Percentiles rank a stretch among this genome's conserved stretches.
Evolutionary conservation across 2,113 vertebrate species (phyloP).

Genomic region (Actenoides hombroni): DNA sequence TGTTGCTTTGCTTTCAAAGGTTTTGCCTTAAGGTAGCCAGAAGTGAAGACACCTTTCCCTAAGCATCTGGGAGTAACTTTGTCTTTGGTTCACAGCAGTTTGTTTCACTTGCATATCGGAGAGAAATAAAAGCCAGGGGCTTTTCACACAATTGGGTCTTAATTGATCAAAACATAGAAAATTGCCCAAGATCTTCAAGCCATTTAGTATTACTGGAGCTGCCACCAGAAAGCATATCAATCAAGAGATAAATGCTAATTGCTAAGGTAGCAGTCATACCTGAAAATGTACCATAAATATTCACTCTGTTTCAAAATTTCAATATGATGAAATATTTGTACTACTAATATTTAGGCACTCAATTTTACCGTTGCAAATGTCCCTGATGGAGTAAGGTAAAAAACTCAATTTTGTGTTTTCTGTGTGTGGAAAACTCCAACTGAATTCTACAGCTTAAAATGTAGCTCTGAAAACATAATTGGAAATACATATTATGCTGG

Average conservation of each 20-base stretch:
- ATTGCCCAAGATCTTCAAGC: not conserved
- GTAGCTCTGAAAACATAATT: not conserved
- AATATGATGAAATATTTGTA: not conserved
- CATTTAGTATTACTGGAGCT: not conserved
- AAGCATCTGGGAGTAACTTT: not conserved
- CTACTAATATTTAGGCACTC: not conserved
- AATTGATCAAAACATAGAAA: not conserved
- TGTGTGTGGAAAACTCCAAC: not conserved
- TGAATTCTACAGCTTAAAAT: not conserved
- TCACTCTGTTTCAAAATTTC: not conserved
- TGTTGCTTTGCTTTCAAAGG: not conserved
- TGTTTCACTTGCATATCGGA: not conserved
- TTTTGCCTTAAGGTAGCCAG: not conserved
- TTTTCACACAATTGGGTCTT: not conserved
- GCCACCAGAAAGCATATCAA: not conserved
- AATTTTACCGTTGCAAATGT: not conserved
- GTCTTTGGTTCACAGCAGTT: not conserved
- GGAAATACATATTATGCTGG: not conserved
- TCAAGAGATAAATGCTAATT: not conserved
- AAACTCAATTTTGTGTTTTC: not conserved
- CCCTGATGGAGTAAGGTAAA: not conserved
- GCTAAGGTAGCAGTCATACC: not conserved
- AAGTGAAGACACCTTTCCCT: not conserved
- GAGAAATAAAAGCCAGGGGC: not conserved
- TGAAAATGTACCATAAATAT: not conserved